A percentile compares a stretch with the other conserved stretches of the same genome.
These are phyloP conservation scores for Aldabrachelys gigantea DNA, from an alignment of 2,113 vertebrate genomes.

Conservation along the genomic window DNA sequence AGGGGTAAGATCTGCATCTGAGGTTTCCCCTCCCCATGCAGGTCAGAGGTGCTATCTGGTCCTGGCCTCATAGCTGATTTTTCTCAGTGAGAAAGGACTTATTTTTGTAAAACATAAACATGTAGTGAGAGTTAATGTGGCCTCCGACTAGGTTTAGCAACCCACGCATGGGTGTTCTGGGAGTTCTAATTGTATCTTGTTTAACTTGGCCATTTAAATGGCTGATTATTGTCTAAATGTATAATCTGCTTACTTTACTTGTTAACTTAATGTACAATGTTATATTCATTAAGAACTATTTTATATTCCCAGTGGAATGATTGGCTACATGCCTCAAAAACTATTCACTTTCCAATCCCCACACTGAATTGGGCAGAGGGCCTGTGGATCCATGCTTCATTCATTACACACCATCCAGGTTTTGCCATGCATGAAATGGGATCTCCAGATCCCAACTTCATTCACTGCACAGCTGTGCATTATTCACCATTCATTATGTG, in stretches of 20 bases:
- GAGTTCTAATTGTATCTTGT: constrained; percentile 31
- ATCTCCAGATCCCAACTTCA: not conserved
- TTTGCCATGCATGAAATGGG: not conserved
- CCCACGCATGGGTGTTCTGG: constrained; percentile 42
- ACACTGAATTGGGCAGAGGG: not conserved
- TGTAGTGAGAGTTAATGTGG: constrained; percentile 54
- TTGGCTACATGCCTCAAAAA: not conserved
- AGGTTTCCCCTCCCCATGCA: not conserved
- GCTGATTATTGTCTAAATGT: constrained; percentile 40
- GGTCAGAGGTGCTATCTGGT: not conserved
- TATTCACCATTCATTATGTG: not conserved
- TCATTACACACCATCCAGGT: not conserved
- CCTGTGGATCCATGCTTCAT: not conserved
- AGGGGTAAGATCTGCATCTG: not conserved
- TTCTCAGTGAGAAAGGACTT: not conserved
- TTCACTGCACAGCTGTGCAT: not conserved
- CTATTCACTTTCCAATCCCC: not conserved
- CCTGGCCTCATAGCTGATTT: not conserved
- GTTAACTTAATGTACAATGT: not conserved
- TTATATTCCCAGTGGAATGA: not conserved
- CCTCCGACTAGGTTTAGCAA: constrained; percentile 55
- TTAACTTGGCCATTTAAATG: constrained; percentile 54
- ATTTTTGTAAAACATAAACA: constrained; percentile 13
- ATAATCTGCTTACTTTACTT: not conserved
- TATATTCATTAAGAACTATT: not conserved